Conservation (phyloP, 2,113 vertebrate genomes). For the Carollia perspicillata region DNA sequence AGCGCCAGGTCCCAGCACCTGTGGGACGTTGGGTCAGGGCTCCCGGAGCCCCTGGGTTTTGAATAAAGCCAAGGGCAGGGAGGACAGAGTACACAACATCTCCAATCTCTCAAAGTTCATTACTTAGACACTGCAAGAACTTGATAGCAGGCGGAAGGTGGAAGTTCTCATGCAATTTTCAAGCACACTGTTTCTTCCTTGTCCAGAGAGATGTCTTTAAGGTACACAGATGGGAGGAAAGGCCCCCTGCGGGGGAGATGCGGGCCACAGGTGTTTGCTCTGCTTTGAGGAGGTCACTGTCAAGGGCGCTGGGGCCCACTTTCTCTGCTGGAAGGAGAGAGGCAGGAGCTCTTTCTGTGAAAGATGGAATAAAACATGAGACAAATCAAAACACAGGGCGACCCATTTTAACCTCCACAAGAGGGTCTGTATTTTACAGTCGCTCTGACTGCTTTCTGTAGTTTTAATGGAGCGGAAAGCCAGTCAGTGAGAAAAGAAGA, state of each 20-base stretch:
- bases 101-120: neutral
- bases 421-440: neutral
- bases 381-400: neutral
- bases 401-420: neutral
- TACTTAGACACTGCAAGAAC: neutral
- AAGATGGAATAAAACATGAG: neutral
- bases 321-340: neutral
- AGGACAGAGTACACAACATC: neutral
- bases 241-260: neutral
- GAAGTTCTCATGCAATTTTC: neutral
- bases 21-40: neutral
- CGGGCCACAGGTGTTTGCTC: neutral
- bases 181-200: conserved; percentile 17
- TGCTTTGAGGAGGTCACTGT: neutral
- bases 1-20: neutral
- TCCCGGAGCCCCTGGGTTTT: neutral
- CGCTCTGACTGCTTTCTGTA: neutral
- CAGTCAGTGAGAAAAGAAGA: neutral
- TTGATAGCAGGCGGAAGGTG: neutral
- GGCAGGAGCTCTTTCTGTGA: neutral
- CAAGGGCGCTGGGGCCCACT: neutral
- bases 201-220: neutral
- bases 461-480: neutral
- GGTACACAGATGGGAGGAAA: neutral
- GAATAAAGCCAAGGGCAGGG: neutral